phyloP scores from a whole-genome alignment of 2,797 vertebrate genomes.

The Sebastes ruberrimus region DNA sequence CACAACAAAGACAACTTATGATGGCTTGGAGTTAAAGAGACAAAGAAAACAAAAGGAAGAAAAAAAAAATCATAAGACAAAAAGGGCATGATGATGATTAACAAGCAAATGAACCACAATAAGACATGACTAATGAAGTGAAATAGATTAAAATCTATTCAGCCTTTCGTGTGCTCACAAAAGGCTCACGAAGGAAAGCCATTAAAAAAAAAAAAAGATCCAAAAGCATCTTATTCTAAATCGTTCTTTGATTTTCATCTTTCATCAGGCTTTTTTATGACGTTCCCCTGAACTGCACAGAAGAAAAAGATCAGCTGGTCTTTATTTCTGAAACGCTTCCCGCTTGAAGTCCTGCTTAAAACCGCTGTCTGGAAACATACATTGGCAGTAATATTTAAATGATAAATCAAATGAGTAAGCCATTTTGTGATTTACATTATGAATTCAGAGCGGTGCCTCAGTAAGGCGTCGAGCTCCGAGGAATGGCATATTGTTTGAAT shows the following conservation, averaged over 20 bases:
- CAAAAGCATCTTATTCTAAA: slow-evolving; percentile 38
- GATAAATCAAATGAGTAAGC: slow-evolving; percentile 42
- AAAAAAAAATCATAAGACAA: slow-evolving; percentile 48
- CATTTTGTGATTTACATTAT: slow-evolving; percentile 36
- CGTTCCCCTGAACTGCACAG: slow-evolving; percentile 18
- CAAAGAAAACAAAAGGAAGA: slow-evolving; percentile 54
- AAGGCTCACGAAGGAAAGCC: slow-evolving; percentile 24
- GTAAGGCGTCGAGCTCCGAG: slow-evolving; percentile 15
- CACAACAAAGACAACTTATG: slow-evolving; percentile 73
- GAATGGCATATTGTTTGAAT: slow-evolving; percentile 56
- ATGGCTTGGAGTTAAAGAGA: slow-evolving; percentile 72
- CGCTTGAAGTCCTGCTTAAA: slow-evolving; percentile 31
- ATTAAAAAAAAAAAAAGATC: slow-evolving; percentile 31
- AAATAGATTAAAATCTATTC: slow-evolving; percentile 61
- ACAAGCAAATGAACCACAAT: slow-evolving; percentile 56
- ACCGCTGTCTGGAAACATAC: slow-evolving; percentile 36
- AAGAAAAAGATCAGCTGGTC: slow-evolving; percentile 45
- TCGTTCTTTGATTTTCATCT: slow-evolving; percentile 44
- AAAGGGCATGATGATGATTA: slow-evolving; percentile 63
- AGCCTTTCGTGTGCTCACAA: slow-evolving; percentile 34
- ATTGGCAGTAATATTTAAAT: slow-evolving; percentile 45
- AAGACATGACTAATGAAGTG: slow-evolving; percentile 59
- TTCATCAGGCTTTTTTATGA: slow-evolving; percentile 43
- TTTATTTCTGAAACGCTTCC: slow-evolving; percentile 28
- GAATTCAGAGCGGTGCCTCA: slow-evolving; percentile 25